These are phyloP conservation scores for Athene cunicularia DNA, from an alignment of 2,113 vertebrate genomes.

Conservation along the genomic window DNA sequence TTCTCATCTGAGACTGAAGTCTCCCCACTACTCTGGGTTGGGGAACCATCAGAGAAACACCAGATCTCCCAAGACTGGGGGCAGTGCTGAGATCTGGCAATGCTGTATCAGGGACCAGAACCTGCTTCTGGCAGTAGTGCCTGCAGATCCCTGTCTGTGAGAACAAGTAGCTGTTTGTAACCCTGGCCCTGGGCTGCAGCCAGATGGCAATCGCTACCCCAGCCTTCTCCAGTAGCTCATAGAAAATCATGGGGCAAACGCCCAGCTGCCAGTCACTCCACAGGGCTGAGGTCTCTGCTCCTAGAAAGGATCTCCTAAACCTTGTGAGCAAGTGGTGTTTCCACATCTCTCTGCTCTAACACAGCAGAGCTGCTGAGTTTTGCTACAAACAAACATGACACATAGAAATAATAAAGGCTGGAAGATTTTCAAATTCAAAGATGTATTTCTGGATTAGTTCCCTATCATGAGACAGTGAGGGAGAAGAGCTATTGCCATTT, in stretches of 20 bases:
- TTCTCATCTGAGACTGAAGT: not conserved
- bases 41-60: not conserved
- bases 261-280: not conserved
- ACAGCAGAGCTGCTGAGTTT: not conserved
- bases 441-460: slow-evolving; percentile 16
- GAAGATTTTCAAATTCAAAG: not conserved
- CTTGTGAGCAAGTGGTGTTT: not conserved
- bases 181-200: not conserved
- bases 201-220: not conserved
- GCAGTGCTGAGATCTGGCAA: not conserved
- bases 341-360: not conserved
- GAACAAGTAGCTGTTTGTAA: not conserved
- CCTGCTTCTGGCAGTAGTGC: not conserved
- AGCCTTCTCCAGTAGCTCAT: not conserved
- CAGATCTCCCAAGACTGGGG: not conserved
- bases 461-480: not conserved
- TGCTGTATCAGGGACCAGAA: not conserved
- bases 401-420: slow-evolving; percentile 6
- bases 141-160: not conserved
- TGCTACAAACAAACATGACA: not conserved
- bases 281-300: not conserved
- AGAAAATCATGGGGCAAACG: not conserved
- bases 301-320: not conserved
- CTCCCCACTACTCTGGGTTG: accelerated
- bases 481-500: not conserved